A percentile compares a stretch with the other conserved stretches of the same genome.
phyloP scores from a whole-genome alignment of 2,113 vertebrate genomes.

The Gambusia holbrooki region DNA sequence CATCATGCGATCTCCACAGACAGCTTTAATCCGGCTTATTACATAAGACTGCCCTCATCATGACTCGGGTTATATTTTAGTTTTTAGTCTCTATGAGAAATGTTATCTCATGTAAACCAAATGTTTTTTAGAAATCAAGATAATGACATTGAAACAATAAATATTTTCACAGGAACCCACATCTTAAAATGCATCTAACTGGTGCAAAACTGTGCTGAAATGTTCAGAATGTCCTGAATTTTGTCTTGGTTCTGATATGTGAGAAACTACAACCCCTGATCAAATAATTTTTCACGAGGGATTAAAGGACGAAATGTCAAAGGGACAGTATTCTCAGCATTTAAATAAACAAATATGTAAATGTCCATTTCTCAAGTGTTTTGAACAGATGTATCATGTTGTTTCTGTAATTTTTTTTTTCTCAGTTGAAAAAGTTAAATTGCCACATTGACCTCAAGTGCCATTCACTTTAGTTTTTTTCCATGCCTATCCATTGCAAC shows the following conservation, averaged over 20 bases:
- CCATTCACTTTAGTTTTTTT: neutral
- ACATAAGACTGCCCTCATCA: slow-evolving; percentile 13
- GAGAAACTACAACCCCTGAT: neutral
- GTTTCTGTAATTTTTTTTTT: neutral
- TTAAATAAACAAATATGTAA: too few species aligned
- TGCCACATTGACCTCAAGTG: neutral
- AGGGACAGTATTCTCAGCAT: too few species aligned
- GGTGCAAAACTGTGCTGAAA: too few species aligned
- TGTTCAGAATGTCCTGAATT: neutral
- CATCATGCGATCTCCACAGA: slow-evolving; percentile 18
- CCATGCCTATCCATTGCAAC: neutral
- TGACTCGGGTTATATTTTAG: neutral
- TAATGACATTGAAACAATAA: neutral
- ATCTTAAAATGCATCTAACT: too few species aligned
- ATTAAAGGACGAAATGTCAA: too few species aligned
- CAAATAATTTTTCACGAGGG: neutral
- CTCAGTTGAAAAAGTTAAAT: neutral
- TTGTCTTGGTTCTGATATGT: neutral
- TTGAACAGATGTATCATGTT: neutral
- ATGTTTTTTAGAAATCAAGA: neutral
- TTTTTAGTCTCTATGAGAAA: neutral
- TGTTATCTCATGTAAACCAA: neutral
- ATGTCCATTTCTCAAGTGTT: neutral
- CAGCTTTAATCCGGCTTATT: slow-evolving; percentile 36
- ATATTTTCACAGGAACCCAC: too few species aligned